Conservation (phyloP, 2,888 invertebrate species). For the Pterobdella sp. region DNA sequence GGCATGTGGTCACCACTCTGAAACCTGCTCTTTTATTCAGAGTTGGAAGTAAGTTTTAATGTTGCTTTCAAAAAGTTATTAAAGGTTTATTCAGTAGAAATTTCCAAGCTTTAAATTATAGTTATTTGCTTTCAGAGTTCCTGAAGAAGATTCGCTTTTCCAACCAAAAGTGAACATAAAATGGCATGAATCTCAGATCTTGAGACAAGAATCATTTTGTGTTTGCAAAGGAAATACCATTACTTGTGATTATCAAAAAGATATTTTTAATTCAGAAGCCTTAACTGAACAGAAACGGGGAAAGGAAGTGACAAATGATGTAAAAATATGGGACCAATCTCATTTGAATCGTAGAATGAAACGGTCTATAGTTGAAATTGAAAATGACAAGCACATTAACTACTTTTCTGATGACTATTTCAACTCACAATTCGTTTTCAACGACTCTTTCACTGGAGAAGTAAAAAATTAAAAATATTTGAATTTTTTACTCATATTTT, state of each 20-base stretch:
- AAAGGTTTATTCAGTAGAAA: not conserved
- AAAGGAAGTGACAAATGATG: constrained; percentile 28
- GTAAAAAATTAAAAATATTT: constrained; percentile 25
- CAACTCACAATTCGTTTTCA: constrained; percentile 31
- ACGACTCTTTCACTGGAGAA: constrained; percentile 33
- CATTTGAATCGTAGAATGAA: not conserved
- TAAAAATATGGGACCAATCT: not conserved
- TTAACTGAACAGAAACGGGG: constrained; percentile 21
- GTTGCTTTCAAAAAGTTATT: not conserved
- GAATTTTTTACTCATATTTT: not conserved
- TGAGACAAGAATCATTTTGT: constrained; percentile 31
- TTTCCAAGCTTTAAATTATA: no score
- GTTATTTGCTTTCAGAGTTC: no score
- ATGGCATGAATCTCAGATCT: constrained; percentile 26
- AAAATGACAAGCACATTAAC: constrained; percentile 4
- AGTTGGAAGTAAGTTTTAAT: constrained; percentile 38
- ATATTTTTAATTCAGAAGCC: constrained; percentile 34
- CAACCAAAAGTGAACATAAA: constrained; percentile 28
- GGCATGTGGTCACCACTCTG: constrained; percentile 32
- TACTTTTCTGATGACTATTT: constrained; percentile 35
- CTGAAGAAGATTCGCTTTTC: constrained; percentile 34
- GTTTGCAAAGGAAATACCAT: constrained; percentile 33
- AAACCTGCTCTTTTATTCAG: constrained; percentile 37
- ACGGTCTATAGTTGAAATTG: not conserved
- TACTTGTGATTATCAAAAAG: constrained; percentile 35